A percentile compares a stretch with the other conserved stretches of the same genome.
These are phyloP conservation scores for Sylvilagus bachmani DNA, from an alignment of 2,113 vertebrate genomes.

Conservation along the genomic window DNA sequence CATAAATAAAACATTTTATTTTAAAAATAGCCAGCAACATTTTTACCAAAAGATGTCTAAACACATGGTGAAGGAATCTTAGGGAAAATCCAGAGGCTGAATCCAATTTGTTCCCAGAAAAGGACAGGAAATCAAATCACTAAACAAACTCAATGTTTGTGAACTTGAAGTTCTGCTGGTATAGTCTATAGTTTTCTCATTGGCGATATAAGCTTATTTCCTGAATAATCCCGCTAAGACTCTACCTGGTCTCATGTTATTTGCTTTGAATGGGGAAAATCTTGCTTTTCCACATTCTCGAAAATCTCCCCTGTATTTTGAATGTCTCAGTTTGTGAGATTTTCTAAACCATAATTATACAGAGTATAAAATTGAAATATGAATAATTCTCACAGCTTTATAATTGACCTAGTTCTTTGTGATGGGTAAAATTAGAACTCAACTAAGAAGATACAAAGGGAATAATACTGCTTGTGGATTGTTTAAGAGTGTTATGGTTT, in stretches of 20 bases:
- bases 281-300: constrained; percentile 39
- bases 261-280: not conserved
- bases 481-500: not conserved
- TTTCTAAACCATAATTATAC: constrained; percentile 52
- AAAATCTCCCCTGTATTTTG: constrained; percentile 30
- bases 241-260: not conserved
- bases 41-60: constrained; percentile 75
- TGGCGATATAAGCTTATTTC: constrained; percentile 53
- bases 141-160: constrained; percentile 67
- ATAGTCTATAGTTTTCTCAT: constrained; percentile 54
- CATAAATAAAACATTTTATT: constrained; percentile 72
- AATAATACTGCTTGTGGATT: not conserved
- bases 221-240: constrained; percentile 54
- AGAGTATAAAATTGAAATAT: constrained; percentile 38
- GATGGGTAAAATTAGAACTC: not conserved
- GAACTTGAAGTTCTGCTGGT: constrained; percentile 31
- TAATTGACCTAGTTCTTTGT: constrained; percentile 38
- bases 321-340: not conserved
- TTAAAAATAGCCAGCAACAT: constrained; percentile 68
- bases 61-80: constrained; percentile 77
- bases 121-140: constrained; percentile 73
- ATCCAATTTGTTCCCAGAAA: constrained; percentile 77
- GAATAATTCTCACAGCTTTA: constrained; percentile 12
- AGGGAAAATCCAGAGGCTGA: constrained; percentile 76
- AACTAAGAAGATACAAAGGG: not conserved